Conservation (phyloP, 2,113 vertebrate species). For the Pampusana beccarii region DNA sequence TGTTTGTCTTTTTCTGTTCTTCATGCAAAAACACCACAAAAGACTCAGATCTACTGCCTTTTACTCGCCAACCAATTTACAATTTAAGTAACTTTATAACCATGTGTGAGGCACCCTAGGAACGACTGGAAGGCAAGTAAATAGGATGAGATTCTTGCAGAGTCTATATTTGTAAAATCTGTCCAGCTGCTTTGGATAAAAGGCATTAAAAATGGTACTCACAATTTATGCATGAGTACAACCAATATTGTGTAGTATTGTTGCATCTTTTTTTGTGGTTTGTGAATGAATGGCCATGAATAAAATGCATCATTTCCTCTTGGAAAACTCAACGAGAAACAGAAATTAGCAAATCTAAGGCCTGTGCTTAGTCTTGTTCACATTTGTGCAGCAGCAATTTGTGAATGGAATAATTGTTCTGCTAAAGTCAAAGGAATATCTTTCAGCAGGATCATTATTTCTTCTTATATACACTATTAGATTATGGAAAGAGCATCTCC, state of each 20-base stretch:
- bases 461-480: not conserved
- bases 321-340: not conserved
- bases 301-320: not conserved
- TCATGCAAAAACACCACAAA: not conserved
- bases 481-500: not conserved
- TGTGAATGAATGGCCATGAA: not conserved
- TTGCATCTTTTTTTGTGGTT: not conserved
- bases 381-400: not conserved
- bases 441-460: not conserved
- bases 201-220: not conserved
- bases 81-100: not conserved
- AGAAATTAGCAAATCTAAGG: not conserved
- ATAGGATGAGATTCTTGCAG: not conserved
- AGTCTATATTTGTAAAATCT: not conserved
- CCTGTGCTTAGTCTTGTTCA: not conserved
- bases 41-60: not conserved
- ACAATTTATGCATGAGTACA: not conserved
- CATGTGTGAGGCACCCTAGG: not conserved
- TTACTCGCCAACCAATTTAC: not conserved
- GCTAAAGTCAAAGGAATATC: not conserved
- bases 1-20: not conserved
- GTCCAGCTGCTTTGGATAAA: not conserved
- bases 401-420: not conserved
- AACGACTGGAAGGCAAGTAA: not conserved
- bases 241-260: not conserved